Conservation (phyloP, 2,113 vertebrate species). For the Brachyhypopomus gauderio region DNA sequence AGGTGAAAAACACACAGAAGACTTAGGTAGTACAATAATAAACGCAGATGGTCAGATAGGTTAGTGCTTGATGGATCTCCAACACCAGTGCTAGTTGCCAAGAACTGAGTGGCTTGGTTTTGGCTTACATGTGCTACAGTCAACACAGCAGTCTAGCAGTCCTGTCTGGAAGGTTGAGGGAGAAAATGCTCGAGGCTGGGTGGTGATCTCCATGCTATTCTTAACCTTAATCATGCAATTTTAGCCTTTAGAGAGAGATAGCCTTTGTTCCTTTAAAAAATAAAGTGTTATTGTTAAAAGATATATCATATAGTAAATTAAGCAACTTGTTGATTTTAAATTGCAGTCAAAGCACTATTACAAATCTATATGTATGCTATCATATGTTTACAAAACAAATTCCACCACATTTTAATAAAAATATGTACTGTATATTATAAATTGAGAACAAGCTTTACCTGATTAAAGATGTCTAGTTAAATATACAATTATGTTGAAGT, state of each 20-base stretch:
- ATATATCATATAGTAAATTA: not conserved
- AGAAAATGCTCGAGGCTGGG: conserved; percentile 33
- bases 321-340: too few relatives aligned
- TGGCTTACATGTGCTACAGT: conserved; percentile 66
- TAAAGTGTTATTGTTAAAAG: not conserved
- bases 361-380: not conserved
- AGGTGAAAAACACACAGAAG: not conserved
- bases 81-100: too few relatives aligned
- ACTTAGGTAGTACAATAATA: not conserved
- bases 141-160: conserved; percentile 55
- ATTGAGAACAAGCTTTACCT: not conserved
- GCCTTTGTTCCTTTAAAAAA: not conserved
- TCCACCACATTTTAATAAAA: too few relatives aligned
- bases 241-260: too few relatives aligned
- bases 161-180: conserved; percentile 70
- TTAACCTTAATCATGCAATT: not conserved
- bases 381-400: too few relatives aligned
- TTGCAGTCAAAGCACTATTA: not conserved
- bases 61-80: too few relatives aligned
- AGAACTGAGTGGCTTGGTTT: not conserved
- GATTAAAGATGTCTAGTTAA: not conserved
- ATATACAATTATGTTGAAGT: not conserved
- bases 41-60: too few relatives aligned
- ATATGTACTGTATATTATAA: not conserved
- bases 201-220: conserved; percentile 64